phyloP scores from a whole-genome alignment of 2,113 vertebrate species.

The Opisthocomus hoazin region DNA sequence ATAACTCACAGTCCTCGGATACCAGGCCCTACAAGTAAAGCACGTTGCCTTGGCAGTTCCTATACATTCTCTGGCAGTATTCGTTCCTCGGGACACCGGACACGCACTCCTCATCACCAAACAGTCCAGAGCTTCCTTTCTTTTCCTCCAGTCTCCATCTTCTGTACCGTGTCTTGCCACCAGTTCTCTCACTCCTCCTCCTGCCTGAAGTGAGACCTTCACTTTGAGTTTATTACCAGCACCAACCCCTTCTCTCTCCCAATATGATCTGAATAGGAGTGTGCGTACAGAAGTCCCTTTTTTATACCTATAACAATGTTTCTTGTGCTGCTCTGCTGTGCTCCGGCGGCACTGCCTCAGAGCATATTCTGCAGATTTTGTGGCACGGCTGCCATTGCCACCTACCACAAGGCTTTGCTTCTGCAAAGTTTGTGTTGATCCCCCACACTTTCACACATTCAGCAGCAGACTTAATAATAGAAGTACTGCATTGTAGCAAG shows the following conservation, averaged over 20 bases:
- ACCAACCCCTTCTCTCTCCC: background rate
- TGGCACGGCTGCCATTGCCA: background rate
- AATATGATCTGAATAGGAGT: background rate
- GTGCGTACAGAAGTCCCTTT: background rate
- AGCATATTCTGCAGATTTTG: background rate
- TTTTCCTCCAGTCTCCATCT: background rate
- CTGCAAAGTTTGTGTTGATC: background rate
- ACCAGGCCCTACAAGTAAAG: background rate
- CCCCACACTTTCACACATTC: slow-evolving; percentile 30
- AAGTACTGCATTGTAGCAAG: background rate
- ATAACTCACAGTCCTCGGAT: background rate
- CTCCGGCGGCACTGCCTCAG: background rate
- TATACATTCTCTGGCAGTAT: background rate
- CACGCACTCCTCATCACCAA: accelerated
- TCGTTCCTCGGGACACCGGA: accelerated
- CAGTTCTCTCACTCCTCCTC: background rate
- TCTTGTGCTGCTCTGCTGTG: background rate
- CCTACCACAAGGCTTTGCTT: slow-evolving; percentile 24
- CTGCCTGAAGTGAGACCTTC: background rate
- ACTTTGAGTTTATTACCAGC: background rate
- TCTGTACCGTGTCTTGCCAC: background rate
- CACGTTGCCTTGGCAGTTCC: background rate
- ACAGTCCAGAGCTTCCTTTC: background rate
- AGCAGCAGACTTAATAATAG: slow-evolving; percentile 45
- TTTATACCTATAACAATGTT: background rate